Percentiles rank a stretch among this genome's conserved stretches.
Evolutionary conservation across 2,888 invertebrate species (phyloP).

Genomic region (Tipula vernalis): DNA sequence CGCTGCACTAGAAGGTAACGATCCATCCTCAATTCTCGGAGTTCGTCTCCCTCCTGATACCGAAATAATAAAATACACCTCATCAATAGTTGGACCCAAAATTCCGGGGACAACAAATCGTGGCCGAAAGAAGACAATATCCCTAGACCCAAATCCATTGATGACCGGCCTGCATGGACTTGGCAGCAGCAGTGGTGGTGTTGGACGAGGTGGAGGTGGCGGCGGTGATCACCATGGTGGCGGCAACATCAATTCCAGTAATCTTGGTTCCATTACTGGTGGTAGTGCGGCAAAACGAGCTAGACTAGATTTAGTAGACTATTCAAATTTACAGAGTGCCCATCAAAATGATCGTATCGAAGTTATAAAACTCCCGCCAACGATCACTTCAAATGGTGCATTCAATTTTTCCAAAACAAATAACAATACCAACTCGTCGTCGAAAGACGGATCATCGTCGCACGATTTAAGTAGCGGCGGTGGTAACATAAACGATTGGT

Average conservation of each 20-base stretch:
- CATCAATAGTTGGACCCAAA: constrained; percentile 76
- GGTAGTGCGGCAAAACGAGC: constrained; percentile 36
- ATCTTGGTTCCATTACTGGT: constrained; percentile 19
- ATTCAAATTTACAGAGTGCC: constrained; percentile 31
- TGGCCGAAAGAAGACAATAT: constrained; percentile 80
- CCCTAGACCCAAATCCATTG: constrained; percentile 53
- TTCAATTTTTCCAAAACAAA: constrained; percentile 30
- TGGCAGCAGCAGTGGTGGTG: not conserved
- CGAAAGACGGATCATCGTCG: constrained; percentile 21
- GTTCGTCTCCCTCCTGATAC: constrained; percentile 78
- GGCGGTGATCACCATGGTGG: constrained; percentile 11
- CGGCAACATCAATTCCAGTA: not conserved
- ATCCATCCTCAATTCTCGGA: constrained; percentile 70
- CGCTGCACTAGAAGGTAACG: constrained; percentile 38
- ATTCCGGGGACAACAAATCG: constrained; percentile 72
- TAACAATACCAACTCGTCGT: not conserved
- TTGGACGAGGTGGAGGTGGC: not conserved
- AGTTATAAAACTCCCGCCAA: constrained; percentile 67
- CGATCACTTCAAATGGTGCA: constrained; percentile 43
- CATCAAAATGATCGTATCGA: constrained; percentile 53
- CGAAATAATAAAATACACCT: constrained; percentile 82
- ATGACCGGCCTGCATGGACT: constrained; percentile 41
- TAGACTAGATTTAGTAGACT: constrained; percentile 34
- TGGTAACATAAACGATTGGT: constrained; percentile 13
- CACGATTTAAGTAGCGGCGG: constrained; percentile 23